Conservation (phyloP, 2,797 vertebrate species). For the Rallus crepitans region DNA sequence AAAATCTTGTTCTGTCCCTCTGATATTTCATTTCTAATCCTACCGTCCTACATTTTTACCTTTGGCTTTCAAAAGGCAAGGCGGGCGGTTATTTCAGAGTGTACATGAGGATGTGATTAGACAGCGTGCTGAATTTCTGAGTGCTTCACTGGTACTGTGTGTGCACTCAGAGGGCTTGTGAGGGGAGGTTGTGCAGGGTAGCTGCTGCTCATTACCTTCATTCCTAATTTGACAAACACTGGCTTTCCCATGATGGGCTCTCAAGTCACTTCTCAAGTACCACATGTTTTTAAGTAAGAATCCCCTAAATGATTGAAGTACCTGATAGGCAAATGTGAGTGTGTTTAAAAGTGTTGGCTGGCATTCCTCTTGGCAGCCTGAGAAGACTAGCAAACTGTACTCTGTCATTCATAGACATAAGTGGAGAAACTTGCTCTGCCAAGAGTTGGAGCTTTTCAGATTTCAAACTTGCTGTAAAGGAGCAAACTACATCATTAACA, state of each 20-base stretch:
- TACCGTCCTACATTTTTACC: background rate
- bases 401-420: background rate
- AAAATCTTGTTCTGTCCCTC: background rate
- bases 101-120: background rate
- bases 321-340: background rate
- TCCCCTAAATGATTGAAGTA: background rate
- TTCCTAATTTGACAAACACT: background rate
- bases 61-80: background rate
- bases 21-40: background rate
- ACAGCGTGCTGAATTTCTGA: background rate
- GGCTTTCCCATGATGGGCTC: background rate
- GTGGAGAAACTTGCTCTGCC: background rate
- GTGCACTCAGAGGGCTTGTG: background rate
- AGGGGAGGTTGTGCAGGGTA: background rate
- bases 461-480: background rate
- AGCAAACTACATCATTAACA: background rate
- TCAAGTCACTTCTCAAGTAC: background rate
- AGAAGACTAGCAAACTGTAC: background rate
- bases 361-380: background rate
- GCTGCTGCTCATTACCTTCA: background rate
- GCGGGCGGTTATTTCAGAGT: background rate
- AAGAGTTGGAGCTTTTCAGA: background rate
- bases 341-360: background rate
- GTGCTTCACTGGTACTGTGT: background rate
- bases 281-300: background rate